These are phyloP conservation scores for Scopus umbretta DNA, from an alignment of 2,113 vertebrate genomes.

Conservation along the genomic window DNA sequence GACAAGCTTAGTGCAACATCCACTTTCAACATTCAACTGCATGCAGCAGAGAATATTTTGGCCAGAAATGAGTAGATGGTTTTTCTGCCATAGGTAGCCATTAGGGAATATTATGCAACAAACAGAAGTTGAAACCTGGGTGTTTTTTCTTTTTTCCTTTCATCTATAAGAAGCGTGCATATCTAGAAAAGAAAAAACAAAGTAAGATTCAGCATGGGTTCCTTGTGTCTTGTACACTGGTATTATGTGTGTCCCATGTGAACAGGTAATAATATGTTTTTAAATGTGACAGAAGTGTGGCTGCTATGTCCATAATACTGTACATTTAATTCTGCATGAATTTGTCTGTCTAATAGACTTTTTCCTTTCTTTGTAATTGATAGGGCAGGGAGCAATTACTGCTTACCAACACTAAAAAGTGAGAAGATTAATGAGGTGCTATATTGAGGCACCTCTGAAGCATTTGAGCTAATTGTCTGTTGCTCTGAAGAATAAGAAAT, in stretches of 20 bases:
- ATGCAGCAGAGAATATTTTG: background rate
- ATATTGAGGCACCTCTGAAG: background rate
- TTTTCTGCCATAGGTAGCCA: background rate
- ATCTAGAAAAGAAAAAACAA: background rate
- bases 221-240: background rate
- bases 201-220: background rate
- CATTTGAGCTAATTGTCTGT: background rate
- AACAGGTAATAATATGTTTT: background rate
- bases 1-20: background rate
- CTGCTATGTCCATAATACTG: background rate
- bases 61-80: background rate
- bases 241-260: background rate
- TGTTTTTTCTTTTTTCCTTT: rapidly evolving
- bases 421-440: background rate
- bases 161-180: background rate
- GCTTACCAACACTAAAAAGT: background rate
- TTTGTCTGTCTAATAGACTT: background rate
- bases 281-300: background rate
- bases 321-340: background rate
- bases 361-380: background rate
- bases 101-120: background rate
- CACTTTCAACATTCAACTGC: background rate
- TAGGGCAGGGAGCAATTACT: background rate
- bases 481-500: background rate
- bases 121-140: background rate